These are phyloP conservation scores for Pachypeltis micranthus DNA, from an alignment of 1,140 invertebrate genomes.

Conservation along the genomic window DNA sequence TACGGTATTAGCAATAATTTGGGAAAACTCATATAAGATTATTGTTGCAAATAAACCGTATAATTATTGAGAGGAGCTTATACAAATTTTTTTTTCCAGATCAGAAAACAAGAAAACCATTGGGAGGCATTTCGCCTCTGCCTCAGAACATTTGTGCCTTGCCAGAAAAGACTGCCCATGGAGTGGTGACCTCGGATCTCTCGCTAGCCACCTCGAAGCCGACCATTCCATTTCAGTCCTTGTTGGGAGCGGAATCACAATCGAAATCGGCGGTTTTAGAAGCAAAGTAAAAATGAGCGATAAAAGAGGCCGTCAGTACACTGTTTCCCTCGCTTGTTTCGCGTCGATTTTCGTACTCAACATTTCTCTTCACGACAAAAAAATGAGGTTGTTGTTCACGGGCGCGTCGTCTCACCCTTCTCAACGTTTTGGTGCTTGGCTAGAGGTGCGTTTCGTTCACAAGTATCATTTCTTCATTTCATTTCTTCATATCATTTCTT, in stretches of 20 bases:
- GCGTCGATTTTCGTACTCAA: conserved; percentile 19
- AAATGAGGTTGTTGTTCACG: conserved; percentile 13
- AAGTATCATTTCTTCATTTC: no score
- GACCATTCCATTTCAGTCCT: conserved; percentile 13
- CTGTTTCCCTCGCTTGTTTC: conserved; percentile 16
- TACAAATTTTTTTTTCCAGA: not conserved
- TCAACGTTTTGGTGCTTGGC: conserved; percentile 12
- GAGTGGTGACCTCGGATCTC: conserved; percentile 5
- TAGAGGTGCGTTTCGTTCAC: no score
- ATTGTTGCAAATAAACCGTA: no score
- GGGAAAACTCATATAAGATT: no score
- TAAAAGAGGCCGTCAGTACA: conserved; percentile 14
- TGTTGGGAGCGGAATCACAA: conserved; percentile 16
- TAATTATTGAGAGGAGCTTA: no score
- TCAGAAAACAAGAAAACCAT: not conserved
- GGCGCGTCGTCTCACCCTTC: conserved; percentile 11
- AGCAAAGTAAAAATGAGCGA: conserved; percentile 18
- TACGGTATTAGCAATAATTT: no score
- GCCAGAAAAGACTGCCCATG: conserved; percentile 12
- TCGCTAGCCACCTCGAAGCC: conserved; percentile 12
- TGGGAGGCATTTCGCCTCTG: not conserved
- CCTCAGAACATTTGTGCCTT: not conserved
- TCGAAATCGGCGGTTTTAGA: conserved; percentile 18
- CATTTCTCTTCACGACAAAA: conserved; percentile 13
- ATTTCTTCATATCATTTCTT: no score